Evolutionary conservation across 2,888 invertebrate genomes (phyloP).

Genomic region (Cataglyphis albicans): DNA sequence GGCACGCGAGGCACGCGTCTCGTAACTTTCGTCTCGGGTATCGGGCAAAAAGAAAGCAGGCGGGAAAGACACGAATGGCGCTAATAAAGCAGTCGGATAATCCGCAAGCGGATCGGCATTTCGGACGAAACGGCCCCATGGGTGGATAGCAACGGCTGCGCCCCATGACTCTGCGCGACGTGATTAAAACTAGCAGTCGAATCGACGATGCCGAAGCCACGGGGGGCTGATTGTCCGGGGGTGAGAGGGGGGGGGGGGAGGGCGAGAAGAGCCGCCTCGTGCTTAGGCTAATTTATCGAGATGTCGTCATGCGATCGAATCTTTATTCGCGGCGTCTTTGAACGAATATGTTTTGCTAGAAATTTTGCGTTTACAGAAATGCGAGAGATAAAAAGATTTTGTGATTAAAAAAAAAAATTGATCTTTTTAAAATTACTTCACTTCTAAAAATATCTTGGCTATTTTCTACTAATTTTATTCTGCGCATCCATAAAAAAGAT

Average conservation of each 20-base stretch:
- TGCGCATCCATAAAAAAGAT: background rate
- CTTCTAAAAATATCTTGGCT: background rate
- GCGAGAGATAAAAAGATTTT: background rate
- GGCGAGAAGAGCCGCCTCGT: constrained; percentile 71
- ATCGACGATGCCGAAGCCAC: constrained; percentile 78
- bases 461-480: background rate
- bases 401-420: background rate
- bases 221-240: constrained; percentile 84
- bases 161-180: constrained; percentile 76
- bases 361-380: background rate
- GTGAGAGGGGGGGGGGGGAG: constrained; percentile 74
- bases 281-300: constrained; percentile 84
- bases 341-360: background rate
- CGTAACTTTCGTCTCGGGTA: constrained; percentile 37
- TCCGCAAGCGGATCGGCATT: constrained; percentile 75
- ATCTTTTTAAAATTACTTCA: background rate
- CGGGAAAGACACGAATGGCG: constrained; percentile 55
- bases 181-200: constrained; percentile 84
- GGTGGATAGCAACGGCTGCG: constrained; percentile 70
- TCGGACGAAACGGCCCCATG: constrained; percentile 80
- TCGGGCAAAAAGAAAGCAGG: constrained; percentile 59
- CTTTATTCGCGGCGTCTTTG: constrained; percentile 37
- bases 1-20: constrained; percentile 21
- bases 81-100: constrained; percentile 79
- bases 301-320: constrained; percentile 72